Conservation (phyloP, 2,888 invertebrate genomes). For the Tribolium freemani region DNA sequence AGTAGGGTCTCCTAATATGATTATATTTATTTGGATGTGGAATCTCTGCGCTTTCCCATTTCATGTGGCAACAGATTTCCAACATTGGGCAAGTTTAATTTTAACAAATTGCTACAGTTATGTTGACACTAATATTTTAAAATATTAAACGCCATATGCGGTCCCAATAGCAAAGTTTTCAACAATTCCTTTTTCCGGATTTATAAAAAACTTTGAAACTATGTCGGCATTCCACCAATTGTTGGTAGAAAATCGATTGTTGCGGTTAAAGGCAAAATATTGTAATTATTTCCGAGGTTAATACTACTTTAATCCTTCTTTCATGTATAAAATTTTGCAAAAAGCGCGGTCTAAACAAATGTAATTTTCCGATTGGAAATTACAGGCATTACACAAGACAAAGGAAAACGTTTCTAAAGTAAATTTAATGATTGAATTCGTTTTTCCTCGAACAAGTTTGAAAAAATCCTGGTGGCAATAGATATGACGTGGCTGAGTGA, state of each 20-base stretch:
- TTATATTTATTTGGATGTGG: conserved; percentile 19
- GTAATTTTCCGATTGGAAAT: not conserved
- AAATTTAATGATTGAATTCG: no score
- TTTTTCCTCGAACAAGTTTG: not conserved
- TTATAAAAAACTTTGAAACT: conserved; percentile 9
- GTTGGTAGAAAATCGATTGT: conserved; percentile 18
- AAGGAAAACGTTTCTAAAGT: not conserved
- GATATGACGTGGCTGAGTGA: conserved; percentile 23
- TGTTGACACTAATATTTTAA: not conserved
- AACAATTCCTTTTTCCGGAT: not conserved
- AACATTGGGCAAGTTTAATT: conserved; percentile 1
- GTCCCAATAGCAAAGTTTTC: not conserved
- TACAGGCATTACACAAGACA: not conserved
- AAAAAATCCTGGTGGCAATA: not conserved
- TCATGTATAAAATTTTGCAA: not conserved
- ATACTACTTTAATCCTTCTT: not conserved
- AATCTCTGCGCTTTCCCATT: conserved; percentile 7
- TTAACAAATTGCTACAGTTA: conserved; percentile 4
- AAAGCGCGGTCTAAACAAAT: not conserved
- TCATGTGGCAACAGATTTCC: conserved; percentile 5
- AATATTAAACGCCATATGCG: not conserved
- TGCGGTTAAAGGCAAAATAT: not conserved
- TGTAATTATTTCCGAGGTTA: not conserved
- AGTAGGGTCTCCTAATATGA: conserved; percentile 16
- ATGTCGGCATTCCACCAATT: conserved; percentile 17